phyloP scores from a whole-genome alignment of 2,113 vertebrate genomes.

The Petrocephalus microphthalmus region DNA sequence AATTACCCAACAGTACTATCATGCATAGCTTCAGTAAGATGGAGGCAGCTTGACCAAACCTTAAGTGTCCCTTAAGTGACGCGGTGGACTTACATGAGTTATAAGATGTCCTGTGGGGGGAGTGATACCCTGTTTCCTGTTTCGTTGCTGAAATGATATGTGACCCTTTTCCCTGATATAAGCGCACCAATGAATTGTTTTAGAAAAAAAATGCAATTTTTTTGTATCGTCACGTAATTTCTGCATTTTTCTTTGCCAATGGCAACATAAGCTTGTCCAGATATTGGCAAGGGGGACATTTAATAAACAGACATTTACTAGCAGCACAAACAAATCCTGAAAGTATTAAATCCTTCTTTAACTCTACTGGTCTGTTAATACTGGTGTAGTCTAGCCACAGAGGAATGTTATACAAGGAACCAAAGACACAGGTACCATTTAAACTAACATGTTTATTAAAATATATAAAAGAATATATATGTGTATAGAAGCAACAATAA shows the following conservation, averaged over 20 bases:
- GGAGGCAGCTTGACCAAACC: background rate
- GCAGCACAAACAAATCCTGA: background rate
- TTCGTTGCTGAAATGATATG: background rate
- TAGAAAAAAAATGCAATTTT: background rate
- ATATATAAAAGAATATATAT: constrained; percentile 62
- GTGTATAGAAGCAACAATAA: constrained; percentile 60
- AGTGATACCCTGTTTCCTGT: background rate
- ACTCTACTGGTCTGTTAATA: background rate
- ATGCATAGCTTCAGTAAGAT: background rate
- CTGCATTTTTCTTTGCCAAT: background rate
- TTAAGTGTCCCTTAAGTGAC: background rate
- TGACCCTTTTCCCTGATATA: background rate
- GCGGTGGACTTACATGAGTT: background rate
- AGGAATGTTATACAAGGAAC: background rate
- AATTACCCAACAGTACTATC: background rate
- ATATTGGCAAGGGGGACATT: background rate
- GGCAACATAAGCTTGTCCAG: background rate
- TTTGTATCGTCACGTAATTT: background rate
- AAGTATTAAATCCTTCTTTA: background rate
- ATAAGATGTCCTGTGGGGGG: background rate
- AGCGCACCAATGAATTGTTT: background rate
- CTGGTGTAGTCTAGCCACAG: background rate
- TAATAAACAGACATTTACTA: background rate
- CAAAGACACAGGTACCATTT: constrained; percentile 6
- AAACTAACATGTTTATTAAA: constrained; percentile 66